Evolutionary conservation across 2,797 vertebrate genomes (phyloP).

Genomic region (Chaenodraco wilsoni): DNA sequence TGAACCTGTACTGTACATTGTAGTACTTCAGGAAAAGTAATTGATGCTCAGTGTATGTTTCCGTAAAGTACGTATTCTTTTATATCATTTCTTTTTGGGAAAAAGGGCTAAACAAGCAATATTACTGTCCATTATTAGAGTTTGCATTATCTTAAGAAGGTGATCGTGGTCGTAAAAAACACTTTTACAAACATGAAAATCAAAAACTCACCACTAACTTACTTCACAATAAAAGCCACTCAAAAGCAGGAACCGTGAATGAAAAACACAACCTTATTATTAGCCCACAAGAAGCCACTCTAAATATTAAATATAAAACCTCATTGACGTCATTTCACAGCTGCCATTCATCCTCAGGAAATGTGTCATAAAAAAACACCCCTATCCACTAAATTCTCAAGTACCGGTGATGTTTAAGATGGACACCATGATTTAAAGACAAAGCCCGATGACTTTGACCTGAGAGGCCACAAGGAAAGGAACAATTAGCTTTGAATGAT

Average conservation of each 20-base stretch:
- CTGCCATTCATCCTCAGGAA: constrained; percentile 30
- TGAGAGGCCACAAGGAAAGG: constrained; percentile 13
- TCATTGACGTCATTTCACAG: constrained; percentile 28
- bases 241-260: background rate
- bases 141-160: background rate
- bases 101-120: background rate
- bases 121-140: background rate
- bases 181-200: background rate
- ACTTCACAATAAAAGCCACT: constrained; percentile 12
- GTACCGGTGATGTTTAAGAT: constrained; percentile 12
- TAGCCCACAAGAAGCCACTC: constrained; percentile 20
- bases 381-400: constrained; percentile 10
- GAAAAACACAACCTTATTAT: constrained; percentile 39
- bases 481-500: constrained; percentile 62
- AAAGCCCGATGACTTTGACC: constrained; percentile 40
- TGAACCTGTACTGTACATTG: background rate
- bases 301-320: constrained; percentile 24
- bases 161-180: background rate
- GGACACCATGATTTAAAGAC: constrained; percentile 29
- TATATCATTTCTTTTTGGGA: background rate
- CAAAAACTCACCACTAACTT: background rate
- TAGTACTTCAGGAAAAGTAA: background rate
- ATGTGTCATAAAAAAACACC: constrained; percentile 30
- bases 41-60: background rate
- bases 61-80: background rate